phyloP scores from a whole-genome alignment of 2,113 vertebrate species.

The Typhlomys cinereus region DNA sequence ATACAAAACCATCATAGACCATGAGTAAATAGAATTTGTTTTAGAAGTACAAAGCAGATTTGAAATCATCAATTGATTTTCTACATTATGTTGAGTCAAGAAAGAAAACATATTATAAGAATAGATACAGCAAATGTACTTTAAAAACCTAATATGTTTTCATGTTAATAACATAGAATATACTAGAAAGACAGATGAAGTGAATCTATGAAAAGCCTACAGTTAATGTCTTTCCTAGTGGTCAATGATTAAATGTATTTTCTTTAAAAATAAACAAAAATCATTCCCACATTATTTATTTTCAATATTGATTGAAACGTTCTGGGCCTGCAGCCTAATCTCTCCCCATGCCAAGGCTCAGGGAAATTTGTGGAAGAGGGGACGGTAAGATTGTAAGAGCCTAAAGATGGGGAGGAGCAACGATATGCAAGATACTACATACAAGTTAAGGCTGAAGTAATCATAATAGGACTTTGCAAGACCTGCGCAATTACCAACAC shows the following conservation, averaged over 20 bases:
- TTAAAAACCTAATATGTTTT: background rate
- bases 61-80: background rate
- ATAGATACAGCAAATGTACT: no score
- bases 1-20: background rate
- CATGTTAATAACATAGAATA: background rate
- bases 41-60: background rate
- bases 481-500: no score
- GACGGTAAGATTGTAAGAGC: no score
- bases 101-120: background rate
- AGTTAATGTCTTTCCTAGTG: background rate
- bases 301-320: background rate
- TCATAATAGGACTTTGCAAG: no score
- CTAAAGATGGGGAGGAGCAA: no score
- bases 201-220: background rate
- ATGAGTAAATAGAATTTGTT: background rate
- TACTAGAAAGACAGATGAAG: background rate
- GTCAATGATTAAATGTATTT: background rate
- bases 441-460: no score
- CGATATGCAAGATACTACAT: no score
- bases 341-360: no score
- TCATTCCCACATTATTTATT: background rate
- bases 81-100: background rate
- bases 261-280: background rate
- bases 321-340: no score
- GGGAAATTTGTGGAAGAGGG: no score